Percentiles rank a stretch among this genome's conserved stretches.
Conservation (phyloP, 2,113 vertebrate species). For the Etia nguti region DNA sequence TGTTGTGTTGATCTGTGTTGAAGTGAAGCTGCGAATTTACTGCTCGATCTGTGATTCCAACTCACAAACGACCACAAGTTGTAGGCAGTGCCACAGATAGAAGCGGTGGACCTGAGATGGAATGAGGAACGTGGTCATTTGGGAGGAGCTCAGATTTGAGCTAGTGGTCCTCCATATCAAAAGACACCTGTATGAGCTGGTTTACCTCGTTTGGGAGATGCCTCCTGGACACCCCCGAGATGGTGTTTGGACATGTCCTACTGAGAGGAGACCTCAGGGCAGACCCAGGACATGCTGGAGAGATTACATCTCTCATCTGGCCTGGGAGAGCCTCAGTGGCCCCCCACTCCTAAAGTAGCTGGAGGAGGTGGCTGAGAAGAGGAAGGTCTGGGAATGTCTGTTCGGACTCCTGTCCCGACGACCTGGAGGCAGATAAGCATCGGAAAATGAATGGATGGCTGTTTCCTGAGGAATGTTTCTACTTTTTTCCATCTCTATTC, state of each 20-base stretch:
- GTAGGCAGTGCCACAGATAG: neutral
- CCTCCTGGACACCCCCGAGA: neutral
- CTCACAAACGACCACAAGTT: neutral
- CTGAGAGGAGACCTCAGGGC: neutral
- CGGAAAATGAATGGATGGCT: neutral
- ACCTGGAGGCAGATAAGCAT: neutral
- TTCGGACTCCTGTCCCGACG: rapidly evolving
- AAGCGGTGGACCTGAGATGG: neutral
- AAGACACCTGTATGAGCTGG: neutral
- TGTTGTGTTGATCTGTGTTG: too few species aligned
- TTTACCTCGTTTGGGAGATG: neutral
- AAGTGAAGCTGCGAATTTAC: neutral
- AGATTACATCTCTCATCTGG: neutral
- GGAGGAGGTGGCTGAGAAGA: neutral
- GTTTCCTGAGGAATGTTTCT: neutral
- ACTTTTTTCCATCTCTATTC: neutral
- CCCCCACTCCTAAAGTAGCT: neutral
- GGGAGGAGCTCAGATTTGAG: neutral
- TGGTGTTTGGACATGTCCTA: neutral
- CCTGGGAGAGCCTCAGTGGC: neutral
- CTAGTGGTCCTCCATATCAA: neutral
- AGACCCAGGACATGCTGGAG: neutral
- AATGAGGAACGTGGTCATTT: neutral
- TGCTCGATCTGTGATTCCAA: too few species aligned
- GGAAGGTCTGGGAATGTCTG: neutral